Evolutionary conservation across 2,888 invertebrate species (phyloP).

Genomic region (Digitonthophagus gazella): DNA sequence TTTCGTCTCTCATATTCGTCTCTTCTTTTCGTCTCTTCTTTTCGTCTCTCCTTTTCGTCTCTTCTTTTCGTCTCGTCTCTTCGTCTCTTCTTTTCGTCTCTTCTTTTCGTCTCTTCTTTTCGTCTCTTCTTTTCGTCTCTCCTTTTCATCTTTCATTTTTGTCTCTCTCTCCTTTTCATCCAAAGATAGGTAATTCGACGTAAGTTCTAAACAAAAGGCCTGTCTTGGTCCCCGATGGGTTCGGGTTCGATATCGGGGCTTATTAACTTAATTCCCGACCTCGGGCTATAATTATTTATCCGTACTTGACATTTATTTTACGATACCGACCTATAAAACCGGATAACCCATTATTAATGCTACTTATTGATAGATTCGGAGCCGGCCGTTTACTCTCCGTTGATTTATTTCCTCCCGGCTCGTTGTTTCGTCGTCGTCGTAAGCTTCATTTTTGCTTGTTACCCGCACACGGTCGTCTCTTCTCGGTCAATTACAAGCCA

Average conservation of each 20-base stretch:
- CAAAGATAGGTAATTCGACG: no score
- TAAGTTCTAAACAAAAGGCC: neutral
- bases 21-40: no score
- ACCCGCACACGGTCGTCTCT: neutral
- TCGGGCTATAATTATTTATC: slow-evolving; percentile 21
- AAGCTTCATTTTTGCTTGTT: neutral
- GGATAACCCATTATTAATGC: slow-evolving; percentile 32
- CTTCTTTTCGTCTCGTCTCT: no score
- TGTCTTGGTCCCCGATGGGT: no score
- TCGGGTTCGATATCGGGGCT: neutral
- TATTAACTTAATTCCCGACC: slow-evolving; percentile 15
- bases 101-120: no score
- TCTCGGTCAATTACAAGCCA: neutral
- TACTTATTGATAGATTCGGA: slow-evolving; percentile 28
- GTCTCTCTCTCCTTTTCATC: neutral
- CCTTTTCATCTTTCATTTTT: no score
- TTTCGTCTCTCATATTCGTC: no score
- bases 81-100: no score
- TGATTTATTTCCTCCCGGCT: slow-evolving; percentile 4
- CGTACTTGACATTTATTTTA: slow-evolving; percentile 25
- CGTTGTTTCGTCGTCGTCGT: neutral
- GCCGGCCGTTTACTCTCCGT: neutral
- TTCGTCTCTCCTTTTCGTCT: no score
- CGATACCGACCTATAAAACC: slow-evolving; percentile 30
- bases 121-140: no score